Evolutionary conservation across 2,113 vertebrate species (phyloP).

Genomic region (Odontesthes bonariensis): DNA sequence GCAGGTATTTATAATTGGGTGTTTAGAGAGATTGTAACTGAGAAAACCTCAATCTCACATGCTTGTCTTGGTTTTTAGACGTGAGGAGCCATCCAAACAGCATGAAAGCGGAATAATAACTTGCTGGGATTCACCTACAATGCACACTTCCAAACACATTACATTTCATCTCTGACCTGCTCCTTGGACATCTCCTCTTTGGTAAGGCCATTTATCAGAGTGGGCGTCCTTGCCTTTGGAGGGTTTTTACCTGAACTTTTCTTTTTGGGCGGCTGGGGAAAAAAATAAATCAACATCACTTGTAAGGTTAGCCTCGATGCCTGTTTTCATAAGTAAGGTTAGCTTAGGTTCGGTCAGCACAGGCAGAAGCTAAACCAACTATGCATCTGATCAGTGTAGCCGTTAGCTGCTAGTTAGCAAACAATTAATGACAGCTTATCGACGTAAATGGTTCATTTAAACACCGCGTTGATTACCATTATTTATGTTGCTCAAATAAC

Average conservation of each 20-base stretch:
- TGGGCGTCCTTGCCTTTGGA: conserved; percentile 73
- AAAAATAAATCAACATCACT: background rate
- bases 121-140: background rate
- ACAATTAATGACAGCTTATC: background rate
- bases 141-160: background rate
- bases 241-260: conserved; percentile 69
- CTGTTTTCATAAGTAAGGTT: background rate
- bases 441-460: background rate
- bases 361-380: background rate
- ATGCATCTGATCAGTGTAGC: no score
- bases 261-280: conserved; percentile 88
- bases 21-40: no score
- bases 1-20: no score
- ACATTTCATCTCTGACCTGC: conserved; percentile 88
- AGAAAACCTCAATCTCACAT: no score
- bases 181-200: conserved; percentile 89
- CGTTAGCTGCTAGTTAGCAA: background rate
- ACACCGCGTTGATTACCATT: background rate
- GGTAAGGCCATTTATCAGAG: conserved; percentile 82
- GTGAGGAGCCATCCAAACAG: no score
- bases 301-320: background rate
- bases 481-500: background rate
- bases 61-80: no score
- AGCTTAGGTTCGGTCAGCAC: background rate
- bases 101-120: background rate